These are phyloP conservation scores for Uloborus plumipes DNA, from an alignment of 2,888 invertebrate genomes.

Conservation along the genomic window DNA sequence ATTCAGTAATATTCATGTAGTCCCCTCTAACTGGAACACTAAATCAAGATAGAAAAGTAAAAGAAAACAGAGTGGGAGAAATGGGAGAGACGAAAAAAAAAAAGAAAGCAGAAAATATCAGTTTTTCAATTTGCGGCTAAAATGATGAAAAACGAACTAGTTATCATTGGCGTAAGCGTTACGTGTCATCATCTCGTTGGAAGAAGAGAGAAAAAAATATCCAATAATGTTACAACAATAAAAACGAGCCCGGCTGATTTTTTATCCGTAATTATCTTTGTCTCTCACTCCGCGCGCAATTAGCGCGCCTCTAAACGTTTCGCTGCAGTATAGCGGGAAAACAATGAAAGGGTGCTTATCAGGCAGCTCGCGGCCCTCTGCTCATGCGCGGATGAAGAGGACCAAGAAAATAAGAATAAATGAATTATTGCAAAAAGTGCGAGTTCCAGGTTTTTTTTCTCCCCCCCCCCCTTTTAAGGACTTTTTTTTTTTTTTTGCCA, in stretches of 20 bases:
- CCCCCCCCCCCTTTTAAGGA: background rate
- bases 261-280: slow-evolving; percentile 16
- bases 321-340: slow-evolving; percentile 36
- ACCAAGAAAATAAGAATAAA: slow-evolving; percentile 21
- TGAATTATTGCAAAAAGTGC: slow-evolving; percentile 49
- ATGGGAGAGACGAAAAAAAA: background rate
- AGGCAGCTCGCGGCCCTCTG: slow-evolving; percentile 26
- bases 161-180: slow-evolving; percentile 58
- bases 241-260: slow-evolving; percentile 12
- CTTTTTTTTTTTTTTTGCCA: slow-evolving; percentile 20
- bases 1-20: no score
- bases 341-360: slow-evolving; percentile 56
- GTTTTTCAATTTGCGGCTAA: slow-evolving; percentile 60
- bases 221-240: slow-evolving; percentile 35
- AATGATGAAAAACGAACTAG: slow-evolving; percentile 62
- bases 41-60: background rate
- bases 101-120: slow-evolving; percentile 43
- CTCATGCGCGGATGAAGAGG: slow-evolving; percentile 32
- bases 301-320: slow-evolving; percentile 53
- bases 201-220: slow-evolving; percentile 25
- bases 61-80: background rate
- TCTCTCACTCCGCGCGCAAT: slow-evolving; percentile 40
- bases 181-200: slow-evolving; percentile 19
- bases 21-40: no score
- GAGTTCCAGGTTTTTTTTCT: slow-evolving; percentile 28